Evolutionary conservation across 92 coral and sea anemone genomes (phyloP), one percentile per base, ranked within the genome.

Genomic region (Epizoanthus ramosus): DNA sequence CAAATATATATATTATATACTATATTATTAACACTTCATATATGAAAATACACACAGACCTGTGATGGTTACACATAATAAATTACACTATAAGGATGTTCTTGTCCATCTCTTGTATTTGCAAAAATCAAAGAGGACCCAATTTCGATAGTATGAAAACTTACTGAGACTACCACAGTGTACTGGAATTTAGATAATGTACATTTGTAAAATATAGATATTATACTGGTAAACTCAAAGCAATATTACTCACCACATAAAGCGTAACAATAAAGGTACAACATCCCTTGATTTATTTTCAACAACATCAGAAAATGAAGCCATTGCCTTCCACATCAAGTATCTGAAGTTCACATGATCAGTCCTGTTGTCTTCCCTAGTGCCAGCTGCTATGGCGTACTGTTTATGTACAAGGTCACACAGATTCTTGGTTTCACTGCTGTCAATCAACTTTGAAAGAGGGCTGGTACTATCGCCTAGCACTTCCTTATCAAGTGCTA

Each of bases 251-350:
- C 58, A 96, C 99, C 98, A 88, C 50, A 94, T 85, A 84, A 96
- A 96, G 59, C 95, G 86, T 53, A 96, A 85, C 35, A 96, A 79
- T 61, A 96, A 68, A 3, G 98, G 97, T 1, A 94, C 99, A 22
- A 96, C 83, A 65, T 93, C 97, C 75, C 95, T 90, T 59, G 99
- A 96, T 23, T 88, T 89, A 47, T 86, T 91, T 72, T 96, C 98
- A 16, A 88, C 98, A 24, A 96, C 88, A 24, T 88, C 93, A 14
- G 98, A 94, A 86, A 96, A 96, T 47, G 89, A 90, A 17, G 93
- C 93, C 99, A 96, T 92, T 0, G 97, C 88, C 73, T 96, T 88
- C 99, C 99, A 96, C 82, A 96, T 50, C 61, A 96, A 88, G 73
- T 85, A 70, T 68, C 99, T 92, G 85, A 92, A 96, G 89, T 96